Percentiles rank a stretch among this genome's conserved stretches.
phyloP scores from a whole-genome alignment of 2,113 vertebrate genomes.

The Gulo gulo region DNA sequence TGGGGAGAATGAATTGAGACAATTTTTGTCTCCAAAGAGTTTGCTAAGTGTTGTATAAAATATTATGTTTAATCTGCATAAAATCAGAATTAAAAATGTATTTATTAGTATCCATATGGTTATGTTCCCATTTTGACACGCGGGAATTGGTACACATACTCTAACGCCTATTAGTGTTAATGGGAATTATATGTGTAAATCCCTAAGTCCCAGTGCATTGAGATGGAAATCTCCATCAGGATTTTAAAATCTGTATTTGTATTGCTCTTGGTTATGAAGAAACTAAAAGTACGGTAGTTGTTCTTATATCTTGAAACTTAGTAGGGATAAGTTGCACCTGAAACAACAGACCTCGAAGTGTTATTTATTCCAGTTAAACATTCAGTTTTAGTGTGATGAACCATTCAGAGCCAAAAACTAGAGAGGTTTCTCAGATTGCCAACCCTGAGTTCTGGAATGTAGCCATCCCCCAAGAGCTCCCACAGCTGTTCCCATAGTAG shows the following conservation, averaged over 20 bases:
- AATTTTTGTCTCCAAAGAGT: constrained; percentile 49
- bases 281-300: constrained; percentile 66
- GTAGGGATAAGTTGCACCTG: constrained; percentile 78
- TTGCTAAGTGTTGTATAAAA: background rate
- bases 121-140: constrained; percentile 54
- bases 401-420: constrained; percentile 75
- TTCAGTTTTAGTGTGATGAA: constrained; percentile 80
- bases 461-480: constrained; percentile 72
- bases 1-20: constrained; percentile 57
- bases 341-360: constrained; percentile 81
- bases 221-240: constrained; percentile 73
- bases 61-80: constrained; percentile 34
- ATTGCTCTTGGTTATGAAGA: constrained; percentile 75
- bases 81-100: constrained; percentile 67
- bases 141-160: constrained; percentile 55
- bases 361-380: constrained; percentile 82
- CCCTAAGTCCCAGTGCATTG: constrained; percentile 64
- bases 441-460: constrained; percentile 66
- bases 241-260: constrained; percentile 77
- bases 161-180: constrained; percentile 77
- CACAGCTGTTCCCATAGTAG: constrained; percentile 70
- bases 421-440: constrained; percentile 74
- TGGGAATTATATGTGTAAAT: constrained; percentile 82
- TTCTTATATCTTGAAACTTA: constrained; percentile 77
- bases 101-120: constrained; percentile 72